Percentiles rank a stretch among this genome's conserved stretches.
Evolutionary conservation across 2,797 vertebrate species (phyloP).

Genomic region (Protonibea diacanthus): DNA sequence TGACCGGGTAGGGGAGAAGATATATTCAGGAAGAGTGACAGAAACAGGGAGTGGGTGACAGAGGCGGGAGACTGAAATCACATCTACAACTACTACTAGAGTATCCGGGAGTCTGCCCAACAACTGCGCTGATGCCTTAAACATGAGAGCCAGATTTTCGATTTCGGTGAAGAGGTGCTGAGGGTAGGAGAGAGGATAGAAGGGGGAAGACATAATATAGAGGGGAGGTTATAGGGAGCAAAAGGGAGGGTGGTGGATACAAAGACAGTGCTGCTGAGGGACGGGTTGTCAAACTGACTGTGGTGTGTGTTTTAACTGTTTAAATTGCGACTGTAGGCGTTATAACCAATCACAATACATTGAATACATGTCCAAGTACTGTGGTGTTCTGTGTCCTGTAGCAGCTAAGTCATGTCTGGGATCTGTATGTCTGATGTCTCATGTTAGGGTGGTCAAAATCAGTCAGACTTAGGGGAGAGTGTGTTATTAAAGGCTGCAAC

Average conservation of each 20-base stretch:
- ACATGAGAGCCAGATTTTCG: constrained; percentile 77
- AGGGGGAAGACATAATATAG: constrained; percentile 33
- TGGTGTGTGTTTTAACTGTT: constrained; percentile 20
- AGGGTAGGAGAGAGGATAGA: constrained; percentile 35
- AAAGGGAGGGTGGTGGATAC: constrained; percentile 21
- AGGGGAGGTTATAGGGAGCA: constrained; percentile 45
- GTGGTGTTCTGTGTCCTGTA: neutral
- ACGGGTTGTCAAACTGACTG: constrained; percentile 14
- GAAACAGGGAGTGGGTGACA: constrained; percentile 30
- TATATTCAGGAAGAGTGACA: constrained; percentile 39
- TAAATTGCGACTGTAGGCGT: neutral
- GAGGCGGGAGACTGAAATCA: constrained; percentile 50
- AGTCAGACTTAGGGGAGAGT: too few relatives aligned
- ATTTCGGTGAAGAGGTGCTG: constrained; percentile 70
- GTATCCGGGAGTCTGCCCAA: constrained; percentile 63
- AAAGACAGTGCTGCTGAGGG: constrained; percentile 15
- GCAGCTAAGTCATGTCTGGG: neutral
- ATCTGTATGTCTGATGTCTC: too few relatives aligned
- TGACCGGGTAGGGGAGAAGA: constrained; percentile 16
- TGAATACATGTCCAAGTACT: neutral
- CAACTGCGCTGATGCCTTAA: constrained; percentile 78
- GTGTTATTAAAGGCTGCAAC: neutral
- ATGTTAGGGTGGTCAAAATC: neutral
- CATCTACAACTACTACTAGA: constrained; percentile 42
- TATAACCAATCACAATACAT: neutral